A percentile compares a stretch with the other conserved stretches of the same genome.
phyloP scores from a whole-genome alignment of 2,797 vertebrate genomes.

The Peromyscus aztecus region DNA sequence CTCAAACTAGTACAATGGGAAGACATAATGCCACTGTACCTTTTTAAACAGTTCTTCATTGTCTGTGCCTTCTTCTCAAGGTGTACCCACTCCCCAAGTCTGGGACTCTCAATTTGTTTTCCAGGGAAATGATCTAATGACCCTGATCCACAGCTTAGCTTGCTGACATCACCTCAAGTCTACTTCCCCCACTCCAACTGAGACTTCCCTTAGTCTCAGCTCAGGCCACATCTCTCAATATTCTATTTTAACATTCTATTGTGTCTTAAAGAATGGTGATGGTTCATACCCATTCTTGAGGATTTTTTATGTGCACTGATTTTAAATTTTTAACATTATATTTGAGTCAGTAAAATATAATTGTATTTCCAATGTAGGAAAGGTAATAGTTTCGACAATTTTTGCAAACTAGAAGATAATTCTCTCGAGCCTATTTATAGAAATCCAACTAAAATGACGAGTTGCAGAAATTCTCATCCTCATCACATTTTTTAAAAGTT shows the following conservation, averaged over 20 bases:
- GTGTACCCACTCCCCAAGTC: background rate
- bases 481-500: background rate
- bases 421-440: background rate
- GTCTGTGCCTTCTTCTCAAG: background rate
- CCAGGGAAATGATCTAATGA: background rate
- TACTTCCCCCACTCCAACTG: background rate
- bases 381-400: background rate
- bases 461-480: background rate
- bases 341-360: slow-evolving; percentile 32
- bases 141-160: background rate
- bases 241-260: slow-evolving; percentile 4
- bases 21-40: background rate
- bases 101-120: background rate
- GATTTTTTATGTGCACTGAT: background rate
- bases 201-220: background rate
- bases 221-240: background rate
- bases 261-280: slow-evolving; percentile 4
- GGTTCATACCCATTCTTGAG: background rate
- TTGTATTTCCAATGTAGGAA: background rate
- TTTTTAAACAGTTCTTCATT: background rate
- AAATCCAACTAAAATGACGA: background rate
- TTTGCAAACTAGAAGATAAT: slow-evolving; percentile 48
- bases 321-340: slow-evolving; percentile 4
- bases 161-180: background rate
- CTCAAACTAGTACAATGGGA: background rate